These are phyloP conservation scores for Microctenopoma stevenorrisi DNA, from an alignment of 2,797 vertebrate genomes.

Conservation along the genomic window DNA sequence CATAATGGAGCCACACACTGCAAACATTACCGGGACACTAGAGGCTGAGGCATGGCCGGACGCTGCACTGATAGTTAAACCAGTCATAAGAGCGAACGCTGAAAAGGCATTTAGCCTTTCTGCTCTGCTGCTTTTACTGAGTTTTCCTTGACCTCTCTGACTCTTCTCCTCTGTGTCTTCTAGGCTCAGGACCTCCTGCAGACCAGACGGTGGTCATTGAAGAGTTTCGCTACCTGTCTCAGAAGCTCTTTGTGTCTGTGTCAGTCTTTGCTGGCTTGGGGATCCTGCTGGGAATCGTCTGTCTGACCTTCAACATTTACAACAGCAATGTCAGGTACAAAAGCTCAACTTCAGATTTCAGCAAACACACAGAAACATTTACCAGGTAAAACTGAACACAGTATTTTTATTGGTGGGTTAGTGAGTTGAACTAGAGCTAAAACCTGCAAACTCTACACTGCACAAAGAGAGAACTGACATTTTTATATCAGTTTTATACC, in stretches of 20 bases:
- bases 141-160: neutral
- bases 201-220: slow-evolving; percentile 93
- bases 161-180: slow-evolving; percentile 1
- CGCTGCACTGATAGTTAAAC: slow-evolving; percentile 3
- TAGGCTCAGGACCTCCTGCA: slow-evolving; percentile 88
- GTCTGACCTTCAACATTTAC: slow-evolving; percentile 96
- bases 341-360: neutral
- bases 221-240: slow-evolving; percentile 92
- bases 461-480: no score
- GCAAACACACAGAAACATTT: no score
- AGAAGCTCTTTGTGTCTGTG: slow-evolving; percentile 93
- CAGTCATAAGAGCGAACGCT: neutral
- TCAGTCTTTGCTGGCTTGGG: slow-evolving; percentile 91
- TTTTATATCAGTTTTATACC: no score
- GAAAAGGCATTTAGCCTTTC: neutral
- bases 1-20: slow-evolving; percentile 5
- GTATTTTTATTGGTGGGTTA: no score
- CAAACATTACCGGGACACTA: slow-evolving; percentile 3
- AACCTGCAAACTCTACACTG: no score
- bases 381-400: no score
- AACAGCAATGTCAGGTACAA: slow-evolving; percentile 92
- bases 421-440: no score
- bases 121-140: slow-evolving; percentile 8
- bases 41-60: slow-evolving; percentile 2
- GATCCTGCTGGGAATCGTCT: slow-evolving; percentile 91